Evolutionary conservation across 2,888 invertebrate genomes (phyloP), one percentile per base, ranked within the genome.

Genomic region (Malthinus flaveolus): DNA sequence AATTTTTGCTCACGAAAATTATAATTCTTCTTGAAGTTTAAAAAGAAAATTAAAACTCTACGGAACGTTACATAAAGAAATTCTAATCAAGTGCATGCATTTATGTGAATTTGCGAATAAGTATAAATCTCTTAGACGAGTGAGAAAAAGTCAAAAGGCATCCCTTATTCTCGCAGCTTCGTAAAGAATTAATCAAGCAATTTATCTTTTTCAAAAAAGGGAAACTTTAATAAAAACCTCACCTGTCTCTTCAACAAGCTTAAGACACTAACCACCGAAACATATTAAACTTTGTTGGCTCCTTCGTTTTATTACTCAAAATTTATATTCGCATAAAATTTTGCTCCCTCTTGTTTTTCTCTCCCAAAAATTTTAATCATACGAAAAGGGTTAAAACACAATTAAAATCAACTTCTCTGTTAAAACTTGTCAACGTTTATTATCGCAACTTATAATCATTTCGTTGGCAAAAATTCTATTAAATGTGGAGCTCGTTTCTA

Each of bases 391-490:
- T 23, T 23, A 23, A 23, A 23, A 23, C 23, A 23, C 23, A 23
- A 23, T 23, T 23, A 23, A 23, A 23, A 23, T 23, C 23, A 23
- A 5, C 5, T 36, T n/a, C 36, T 36, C 10, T 36, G 10, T 15
- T 23, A 42, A 42, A 42, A 42, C 23, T 64, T 65, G 61, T 66
- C 68, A 65, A 64, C 64, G 66, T 55, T 59, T 63, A 53, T 64
- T 68, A 68, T 68, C 68, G 56, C 42, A 59, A 59, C 64, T 63
- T 64, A 64, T 51, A 55, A 66, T 68, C 67, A 65, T 65, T 61
- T 63, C 62, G 51, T 68, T 68, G 64, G 66, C 64, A 59, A 67
- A 67, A 66, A 60, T 67, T 67, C 66, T 64, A 68, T 68, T 67
- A 68, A 68, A 67, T 66, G 58, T 63, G 56, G 64, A 64, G 61